Evolutionary conservation across 2,113 vertebrate genomes (phyloP).

Genomic region (Aspiorhynchus laticeps): DNA sequence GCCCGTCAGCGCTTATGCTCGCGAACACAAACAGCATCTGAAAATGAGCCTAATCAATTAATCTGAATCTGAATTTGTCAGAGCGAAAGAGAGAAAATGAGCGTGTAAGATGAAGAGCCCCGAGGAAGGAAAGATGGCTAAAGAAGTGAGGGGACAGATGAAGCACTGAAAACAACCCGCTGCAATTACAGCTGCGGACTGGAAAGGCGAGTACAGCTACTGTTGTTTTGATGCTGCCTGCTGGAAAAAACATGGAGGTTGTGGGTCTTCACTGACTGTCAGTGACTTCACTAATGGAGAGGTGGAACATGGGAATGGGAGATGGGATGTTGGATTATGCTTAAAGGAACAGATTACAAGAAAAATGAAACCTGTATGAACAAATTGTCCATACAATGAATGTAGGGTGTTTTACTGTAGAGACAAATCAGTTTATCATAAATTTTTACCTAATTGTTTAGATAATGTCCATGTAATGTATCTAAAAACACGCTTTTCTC

Average conservation of each 20-base stretch:
- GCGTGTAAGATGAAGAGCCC: constrained; percentile 31
- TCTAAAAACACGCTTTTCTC: not conserved
- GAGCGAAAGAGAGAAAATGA: constrained; percentile 10
- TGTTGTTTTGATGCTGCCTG: not conserved
- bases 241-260: constrained; percentile 5
- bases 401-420: not conserved
- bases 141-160: constrained; percentile 17
- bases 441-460: not conserved
- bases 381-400: not conserved
- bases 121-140: constrained; percentile 44
- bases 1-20: not conserved
- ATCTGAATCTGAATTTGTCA: not conserved
- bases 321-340: not conserved
- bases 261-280: not conserved
- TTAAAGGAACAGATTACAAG: not conserved
- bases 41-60: constrained; percentile 28
- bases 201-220: not conserved
- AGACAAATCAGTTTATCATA: not conserved
- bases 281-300: not conserved
- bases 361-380: not conserved
- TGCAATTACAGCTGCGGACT: not conserved
- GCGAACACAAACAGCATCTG: constrained; percentile 40
- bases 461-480: not conserved
- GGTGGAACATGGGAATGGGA: not conserved
- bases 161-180: not conserved